Evolutionary conservation across 2,113 vertebrate genomes (phyloP).

Genomic region (Misgurnus mizolepis): DNA sequence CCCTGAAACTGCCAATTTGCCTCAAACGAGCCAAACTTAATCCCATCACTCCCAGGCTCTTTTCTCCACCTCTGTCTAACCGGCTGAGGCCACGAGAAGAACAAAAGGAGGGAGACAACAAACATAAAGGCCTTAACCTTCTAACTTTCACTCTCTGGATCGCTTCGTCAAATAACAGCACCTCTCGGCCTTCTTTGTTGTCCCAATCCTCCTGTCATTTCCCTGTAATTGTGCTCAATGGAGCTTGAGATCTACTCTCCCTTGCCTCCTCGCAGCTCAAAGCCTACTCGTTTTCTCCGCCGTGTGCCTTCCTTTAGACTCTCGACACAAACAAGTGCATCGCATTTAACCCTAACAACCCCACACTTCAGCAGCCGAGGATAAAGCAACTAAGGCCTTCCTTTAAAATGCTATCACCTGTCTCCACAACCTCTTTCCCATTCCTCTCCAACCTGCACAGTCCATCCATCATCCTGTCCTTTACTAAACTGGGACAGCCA

Average conservation of each 20-base stretch:
- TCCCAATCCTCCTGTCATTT: constrained; percentile 64
- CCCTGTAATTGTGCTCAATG: constrained; percentile 72
- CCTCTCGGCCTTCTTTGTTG: constrained; percentile 60
- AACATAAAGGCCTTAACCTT: constrained; percentile 37
- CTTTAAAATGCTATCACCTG: constrained; percentile 40
- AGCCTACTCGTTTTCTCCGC: constrained; percentile 33
- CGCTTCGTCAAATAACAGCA: constrained; percentile 51
- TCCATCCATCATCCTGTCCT: constrained; percentile 67
- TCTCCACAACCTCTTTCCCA: constrained; percentile 27
- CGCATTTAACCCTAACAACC: constrained; percentile 9
- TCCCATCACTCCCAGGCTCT: constrained; percentile 60
- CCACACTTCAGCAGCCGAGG: neutral
- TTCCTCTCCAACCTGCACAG: constrained; percentile 38
- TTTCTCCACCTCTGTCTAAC: constrained; percentile 48
- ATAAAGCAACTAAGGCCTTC: neutral
- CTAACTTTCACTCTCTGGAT: constrained; percentile 50
- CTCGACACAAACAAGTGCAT: constrained; percentile 39
- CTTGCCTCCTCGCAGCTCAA: constrained; percentile 10
- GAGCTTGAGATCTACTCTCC: constrained; percentile 60
- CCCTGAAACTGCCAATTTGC: constrained; percentile 71
- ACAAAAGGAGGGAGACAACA: constrained; percentile 50
- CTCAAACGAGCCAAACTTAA: constrained; percentile 73
- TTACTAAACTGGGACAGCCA: constrained; percentile 62
- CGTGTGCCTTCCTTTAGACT: constrained; percentile 38
- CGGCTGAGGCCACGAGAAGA: constrained; percentile 7